Evolutionary conservation across 2,888 invertebrate species (phyloP).

Genomic region (Gryllus longicercus): DNA sequence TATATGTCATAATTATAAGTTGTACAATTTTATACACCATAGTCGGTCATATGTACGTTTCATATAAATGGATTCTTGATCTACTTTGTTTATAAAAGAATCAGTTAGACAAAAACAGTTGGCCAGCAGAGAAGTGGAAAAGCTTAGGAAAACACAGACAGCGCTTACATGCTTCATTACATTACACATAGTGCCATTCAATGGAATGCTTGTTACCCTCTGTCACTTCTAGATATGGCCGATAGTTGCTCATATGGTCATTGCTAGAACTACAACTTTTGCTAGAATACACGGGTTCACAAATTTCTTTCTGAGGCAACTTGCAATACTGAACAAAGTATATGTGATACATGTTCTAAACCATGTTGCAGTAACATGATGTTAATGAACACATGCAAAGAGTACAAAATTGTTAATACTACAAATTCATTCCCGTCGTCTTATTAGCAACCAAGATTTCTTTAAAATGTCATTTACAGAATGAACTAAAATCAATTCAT

Average conservation of each 20-base stretch:
- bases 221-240: no score
- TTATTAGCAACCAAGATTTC: no score
- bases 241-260: no score
- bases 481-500: no score
- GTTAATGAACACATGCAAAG: neutral
- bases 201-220: neutral
- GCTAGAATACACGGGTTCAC: neutral
- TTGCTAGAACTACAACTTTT: no score
- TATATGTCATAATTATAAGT: neutral
- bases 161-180: conserved; percentile 17
- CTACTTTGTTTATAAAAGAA: conserved; percentile 2
- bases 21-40: conserved; percentile 11
- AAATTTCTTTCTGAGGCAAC: neutral
- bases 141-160: conserved; percentile 17
- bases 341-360: neutral
- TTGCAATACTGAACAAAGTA: conserved; percentile 6
- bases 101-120: neutral
- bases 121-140: conserved; percentile 17
- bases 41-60: neutral
- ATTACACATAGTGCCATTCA: conserved; percentile 1
- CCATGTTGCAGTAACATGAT: neutral
- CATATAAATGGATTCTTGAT: neutral
- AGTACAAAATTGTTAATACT: neutral
- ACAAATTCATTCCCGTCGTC: neutral
- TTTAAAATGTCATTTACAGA: no score